phyloP scores from a whole-genome alignment of 2,888 invertebrate genomes.

The Thecophora atra region DNA sequence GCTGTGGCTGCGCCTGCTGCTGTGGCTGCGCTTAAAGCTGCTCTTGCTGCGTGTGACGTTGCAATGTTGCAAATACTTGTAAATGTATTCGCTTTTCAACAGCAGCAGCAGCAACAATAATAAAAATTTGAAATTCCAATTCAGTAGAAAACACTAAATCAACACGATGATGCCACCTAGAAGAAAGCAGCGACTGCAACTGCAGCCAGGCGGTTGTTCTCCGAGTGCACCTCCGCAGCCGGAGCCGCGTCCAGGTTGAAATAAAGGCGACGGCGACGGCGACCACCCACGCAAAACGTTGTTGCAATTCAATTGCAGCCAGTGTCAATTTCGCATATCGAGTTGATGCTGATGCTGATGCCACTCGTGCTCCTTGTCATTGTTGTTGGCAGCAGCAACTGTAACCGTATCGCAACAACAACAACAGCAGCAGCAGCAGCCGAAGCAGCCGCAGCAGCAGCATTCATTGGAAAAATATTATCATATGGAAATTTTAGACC shows the following conservation, averaged over 20 bases:
- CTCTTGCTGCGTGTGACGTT: no score
- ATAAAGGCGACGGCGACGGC: slow-evolving; percentile 6
- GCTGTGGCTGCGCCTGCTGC: neutral
- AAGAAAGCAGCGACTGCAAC: slow-evolving; percentile 21
- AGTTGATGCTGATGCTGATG: slow-evolving; percentile 22
- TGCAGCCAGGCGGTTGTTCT: slow-evolving; percentile 21
- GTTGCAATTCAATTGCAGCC: slow-evolving; percentile 31
- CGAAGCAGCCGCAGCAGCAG: neutral
- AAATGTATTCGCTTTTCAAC: neutral
- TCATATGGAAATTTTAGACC: slow-evolving; percentile 54
- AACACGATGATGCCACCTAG: slow-evolving; percentile 34
- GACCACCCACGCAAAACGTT: slow-evolving; percentile 33
- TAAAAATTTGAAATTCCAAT: slow-evolving; percentile 36
- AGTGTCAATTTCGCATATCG: slow-evolving; percentile 34
- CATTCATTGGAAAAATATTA: slow-evolving; percentile 51
- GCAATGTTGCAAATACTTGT: neutral
- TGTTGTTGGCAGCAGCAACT: neutral
- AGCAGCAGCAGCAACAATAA: slow-evolving; percentile 20
- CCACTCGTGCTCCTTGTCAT: slow-evolving; percentile 12
- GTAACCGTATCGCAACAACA: neutral
- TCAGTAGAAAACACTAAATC: slow-evolving; percentile 15
- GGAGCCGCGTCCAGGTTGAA: neutral
- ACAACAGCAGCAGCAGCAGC: slow-evolving; percentile 2
- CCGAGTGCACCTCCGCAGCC: slow-evolving; percentile 20
- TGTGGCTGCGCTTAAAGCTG: neutral